Conservation (phyloP, 35 echinoderm and acorn worm species). For the Amphiura filiformis region DNA sequence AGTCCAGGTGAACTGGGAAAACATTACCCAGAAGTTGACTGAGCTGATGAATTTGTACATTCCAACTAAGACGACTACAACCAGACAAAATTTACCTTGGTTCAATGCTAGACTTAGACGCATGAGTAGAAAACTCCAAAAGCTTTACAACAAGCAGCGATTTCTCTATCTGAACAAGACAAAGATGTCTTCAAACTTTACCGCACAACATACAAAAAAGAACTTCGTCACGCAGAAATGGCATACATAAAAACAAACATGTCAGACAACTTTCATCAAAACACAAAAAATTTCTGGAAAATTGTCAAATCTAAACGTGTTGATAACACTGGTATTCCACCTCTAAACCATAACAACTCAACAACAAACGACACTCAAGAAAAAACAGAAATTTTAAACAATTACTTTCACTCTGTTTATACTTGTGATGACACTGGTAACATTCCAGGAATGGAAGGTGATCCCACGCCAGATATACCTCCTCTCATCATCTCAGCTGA, state of each 20-base stretch:
- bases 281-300: background rate
- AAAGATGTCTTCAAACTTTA: too few relatives aligned
- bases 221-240: too few relatives aligned
- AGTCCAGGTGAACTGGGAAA: background rate
- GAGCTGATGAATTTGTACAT: background rate
- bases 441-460: background rate
- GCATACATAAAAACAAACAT: too few relatives aligned
- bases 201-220: too few relatives aligned
- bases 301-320: background rate
- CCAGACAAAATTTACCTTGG: background rate
- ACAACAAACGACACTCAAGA: background rate
- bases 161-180: too few relatives aligned
- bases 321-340: background rate
- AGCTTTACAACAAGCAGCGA: too few relatives aligned
- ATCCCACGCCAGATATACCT: background rate
- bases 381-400: background rate
- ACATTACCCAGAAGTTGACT: background rate
- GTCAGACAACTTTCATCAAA: background rate
- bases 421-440: background rate
- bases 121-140: too few relatives aligned
- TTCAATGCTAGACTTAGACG: background rate
- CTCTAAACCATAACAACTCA: background rate
- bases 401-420: background rate
- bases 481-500: background rate
- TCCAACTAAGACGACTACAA: background rate